Evolutionary conservation across 35 echinoderm and acorn worm species (phyloP), one percentile per base, ranked within the genome.

Genomic region (Apostichopus japonicus): DNA sequence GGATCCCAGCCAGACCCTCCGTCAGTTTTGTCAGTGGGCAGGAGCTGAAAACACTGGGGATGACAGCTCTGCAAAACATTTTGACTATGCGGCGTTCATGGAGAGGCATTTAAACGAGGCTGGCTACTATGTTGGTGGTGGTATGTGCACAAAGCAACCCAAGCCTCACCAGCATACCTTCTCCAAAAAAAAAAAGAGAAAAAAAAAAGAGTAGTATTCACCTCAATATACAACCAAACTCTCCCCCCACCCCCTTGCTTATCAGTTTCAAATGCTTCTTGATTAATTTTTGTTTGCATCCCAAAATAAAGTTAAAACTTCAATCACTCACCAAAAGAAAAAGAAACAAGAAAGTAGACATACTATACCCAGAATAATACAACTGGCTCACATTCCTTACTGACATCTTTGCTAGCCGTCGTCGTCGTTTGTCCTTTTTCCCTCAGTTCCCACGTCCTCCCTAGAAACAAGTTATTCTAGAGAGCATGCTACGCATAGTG

Each of bases 11-110:
- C 54, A 65, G 10, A 96, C 93, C 77, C 93, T 99, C 24, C 62
- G 79, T 58, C 94, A 96, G 55, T 89, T 96, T 9, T 99, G 97
- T 75, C 91, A 75, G 19, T 99, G 97, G 97, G 91, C 97, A 19
- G 80, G 92, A 8, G 86, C 11, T 23, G 91, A 96, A 86, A 95
- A 96, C 13, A 94, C 27, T 13, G 73, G 75, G 25, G 95, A 99
- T 51, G 97, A 98, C 22, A 90, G 73, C 21, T 79, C 91, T 13
- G 78, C 93, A 70, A 90, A 94, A 21, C 97, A 99, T 84, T 93
- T 93, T 92, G 97, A 99, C 86, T 93, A 95, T 62, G 93, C 97
- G 72, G 88, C 90, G 4, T 94, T 99, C 56, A 25, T 99, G 24
- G 94, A 92, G 72, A 91, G 92, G 51, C 79, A 52, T 24, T 53